Percentiles rank a stretch among this genome's conserved stretches.
Evolutionary conservation across 2,797 vertebrate genomes (phyloP).

Genomic region (Rhinogobio ventralis): DNA sequence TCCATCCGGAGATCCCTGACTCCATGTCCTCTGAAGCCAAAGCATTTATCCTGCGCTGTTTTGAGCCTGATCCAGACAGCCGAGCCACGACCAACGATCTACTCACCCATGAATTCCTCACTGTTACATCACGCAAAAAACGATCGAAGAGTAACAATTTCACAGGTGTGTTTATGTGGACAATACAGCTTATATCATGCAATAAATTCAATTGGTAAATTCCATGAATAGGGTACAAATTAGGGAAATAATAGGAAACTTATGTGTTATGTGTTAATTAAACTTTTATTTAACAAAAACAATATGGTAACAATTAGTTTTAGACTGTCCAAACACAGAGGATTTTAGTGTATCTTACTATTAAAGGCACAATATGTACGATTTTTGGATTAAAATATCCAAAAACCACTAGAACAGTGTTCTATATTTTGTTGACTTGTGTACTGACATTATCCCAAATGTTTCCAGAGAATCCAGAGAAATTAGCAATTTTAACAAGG

Average conservation of each 20-base stretch:
- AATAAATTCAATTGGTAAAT: too few relatives aligned
- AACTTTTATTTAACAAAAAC: not conserved
- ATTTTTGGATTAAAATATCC: too few relatives aligned
- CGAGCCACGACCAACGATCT: conserved; percentile 90
- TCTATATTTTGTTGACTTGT: too few relatives aligned
- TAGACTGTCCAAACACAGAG: too few relatives aligned
- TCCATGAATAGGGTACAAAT: not conserved
- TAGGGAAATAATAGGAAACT: not conserved
- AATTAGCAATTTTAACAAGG: too few relatives aligned
- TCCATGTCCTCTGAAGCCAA: conserved; percentile 97
- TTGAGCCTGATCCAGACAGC: conserved; percentile 94
- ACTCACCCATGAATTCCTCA: conserved; percentile 96
- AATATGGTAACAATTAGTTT: not conserved
- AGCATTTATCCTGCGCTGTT: conserved; percentile 94
- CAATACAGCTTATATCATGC: not conserved
- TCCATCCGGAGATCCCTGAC: conserved; percentile 97
- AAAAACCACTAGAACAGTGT: too few relatives aligned
- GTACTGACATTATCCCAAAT: too few relatives aligned
- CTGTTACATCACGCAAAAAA: conserved; percentile 95
- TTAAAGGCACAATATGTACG: too few relatives aligned
- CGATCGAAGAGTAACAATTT: conserved; percentile 86
- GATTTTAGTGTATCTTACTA: too few relatives aligned
- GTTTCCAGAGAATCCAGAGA: too few relatives aligned
- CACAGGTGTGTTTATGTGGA: conserved; percentile 70
- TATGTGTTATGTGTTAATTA: not conserved